Conservation (phyloP, 2,888 invertebrate genomes). For the Scrobipalpa costella region DNA sequence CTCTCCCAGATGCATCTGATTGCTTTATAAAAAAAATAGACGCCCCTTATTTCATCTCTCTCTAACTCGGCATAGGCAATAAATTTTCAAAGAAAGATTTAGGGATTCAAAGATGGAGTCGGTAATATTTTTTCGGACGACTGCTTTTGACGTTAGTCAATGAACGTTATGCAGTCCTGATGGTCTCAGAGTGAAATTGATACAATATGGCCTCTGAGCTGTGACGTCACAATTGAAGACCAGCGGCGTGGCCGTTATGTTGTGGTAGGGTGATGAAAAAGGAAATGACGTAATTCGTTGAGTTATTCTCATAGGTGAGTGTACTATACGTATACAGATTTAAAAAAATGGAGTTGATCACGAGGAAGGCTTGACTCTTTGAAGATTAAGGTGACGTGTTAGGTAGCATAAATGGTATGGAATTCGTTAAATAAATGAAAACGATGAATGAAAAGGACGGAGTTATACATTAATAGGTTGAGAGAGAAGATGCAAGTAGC, state of each 20-base stretch:
- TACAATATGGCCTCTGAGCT: not conserved
- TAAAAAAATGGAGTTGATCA: no score
- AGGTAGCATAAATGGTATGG: no score
- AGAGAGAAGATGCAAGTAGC: no score
- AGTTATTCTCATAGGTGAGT: no score
- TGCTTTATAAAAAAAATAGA: not conserved
- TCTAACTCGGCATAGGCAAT: not conserved
- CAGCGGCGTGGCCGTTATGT: no score
- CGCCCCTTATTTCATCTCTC: not conserved
- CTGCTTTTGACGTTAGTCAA: not conserved
- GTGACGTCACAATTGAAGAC: not conserved
- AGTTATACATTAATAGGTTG: no score
- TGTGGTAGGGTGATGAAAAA: not conserved
- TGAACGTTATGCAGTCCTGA: not conserved
- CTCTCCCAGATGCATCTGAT: not conserved
- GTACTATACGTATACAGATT: no score
- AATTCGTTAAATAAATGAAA: no score
- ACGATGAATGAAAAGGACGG: no score
- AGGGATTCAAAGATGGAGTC: not conserved
- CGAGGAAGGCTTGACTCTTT: no score
- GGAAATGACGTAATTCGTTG: no score
- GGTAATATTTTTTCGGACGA: not conserved
- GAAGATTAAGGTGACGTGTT: no score
- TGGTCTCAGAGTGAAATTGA: not conserved
- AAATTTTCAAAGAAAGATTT: not conserved